These are phyloP conservation scores for Meiosimyza decipiens DNA, from an alignment of 2,888 invertebrate genomes.

Conservation along the genomic window DNA sequence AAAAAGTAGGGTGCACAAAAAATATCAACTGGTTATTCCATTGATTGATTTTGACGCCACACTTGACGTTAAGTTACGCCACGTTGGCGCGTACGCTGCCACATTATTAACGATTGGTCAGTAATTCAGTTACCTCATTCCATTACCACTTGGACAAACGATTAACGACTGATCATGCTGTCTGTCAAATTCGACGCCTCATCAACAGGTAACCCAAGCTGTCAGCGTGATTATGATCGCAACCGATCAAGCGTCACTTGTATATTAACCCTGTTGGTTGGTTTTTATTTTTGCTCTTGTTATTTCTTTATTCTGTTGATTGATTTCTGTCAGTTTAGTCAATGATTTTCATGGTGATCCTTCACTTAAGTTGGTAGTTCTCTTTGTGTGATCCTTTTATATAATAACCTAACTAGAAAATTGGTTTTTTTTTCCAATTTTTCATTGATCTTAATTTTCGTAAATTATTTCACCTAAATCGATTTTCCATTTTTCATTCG, in stretches of 20 bases:
- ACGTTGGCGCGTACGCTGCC: slow-evolving; percentile 28
- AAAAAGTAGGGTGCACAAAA: not conserved
- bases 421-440: not conserved
- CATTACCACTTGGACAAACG: not conserved
- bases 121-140: not conserved
- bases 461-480: slow-evolving; percentile 9
- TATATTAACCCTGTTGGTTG: too few species aligned
- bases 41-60: slow-evolving; percentile 28
- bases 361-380: not conserved
- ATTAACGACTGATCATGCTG: not conserved
- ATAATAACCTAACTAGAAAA: not conserved
- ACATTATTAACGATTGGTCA: slow-evolving; percentile 16
- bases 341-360: slow-evolving; percentile 18
- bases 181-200: slow-evolving; percentile 15
- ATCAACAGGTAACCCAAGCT: not conserved
- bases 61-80: slow-evolving; percentile 11
- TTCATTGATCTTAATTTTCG: slow-evolving; percentile 19
- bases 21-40: not conserved
- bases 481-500: too few species aligned
- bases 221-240: slow-evolving; percentile 1
- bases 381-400: not conserved
- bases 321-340: slow-evolving; percentile 34
- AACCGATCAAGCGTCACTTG: not conserved
- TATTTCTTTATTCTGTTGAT: slow-evolving; percentile 17
- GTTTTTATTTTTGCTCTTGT: too few species aligned